Evolutionary conservation across 1,140 invertebrate species (phyloP), one percentile per base, ranked within the genome.

Genomic region (Drosophila albomicans): DNA sequence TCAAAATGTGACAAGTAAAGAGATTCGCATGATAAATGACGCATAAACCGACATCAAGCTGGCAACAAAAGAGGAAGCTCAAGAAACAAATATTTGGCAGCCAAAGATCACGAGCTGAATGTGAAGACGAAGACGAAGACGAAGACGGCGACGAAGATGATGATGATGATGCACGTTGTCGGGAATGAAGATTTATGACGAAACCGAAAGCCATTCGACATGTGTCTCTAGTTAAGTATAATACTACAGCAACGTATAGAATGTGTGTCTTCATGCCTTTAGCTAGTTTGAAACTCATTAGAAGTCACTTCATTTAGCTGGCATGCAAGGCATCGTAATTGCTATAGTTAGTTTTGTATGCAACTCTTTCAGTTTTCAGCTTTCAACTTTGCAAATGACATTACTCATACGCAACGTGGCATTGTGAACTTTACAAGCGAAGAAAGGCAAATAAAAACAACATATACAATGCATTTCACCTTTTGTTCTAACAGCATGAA

Each of bases 161-260:
- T 62, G 72, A 69, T 63, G 51, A 64, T 70, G 52, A 49, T 46
- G 65, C 65, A 82, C 45, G 70, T 64, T 71, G 74, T 64, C 65
- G 75, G 62, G 84, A 84, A 71, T 88, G 64, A 88, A 89, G 84
- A 88, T 88, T 88, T 88, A 88, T 88, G 84, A 73, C 63, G 46
- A 25, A 56, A 45, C 8, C 41, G 10, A 64, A 63, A 61, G 65
- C 64, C 66, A 87, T 88, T 88, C 79, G 76, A 82, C 73, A 80
- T 64, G 76, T 76, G 67, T 58, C 46, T 43, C 25, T 8, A 61
- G 7, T 3, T 46, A 8, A 11, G 2, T 11, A 28, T 7, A 15
- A 38, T 38, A 38, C 8, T 30, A 54, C 3, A 32, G n/a, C 32
- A 11, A 13, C 13, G 52, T 35, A 8, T 65, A 13, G 11, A 4